Evolutionary conservation across 2,113 vertebrate species (phyloP), one percentile per base, ranked within the genome.

Genomic region (Semnornis frantzii): DNA sequence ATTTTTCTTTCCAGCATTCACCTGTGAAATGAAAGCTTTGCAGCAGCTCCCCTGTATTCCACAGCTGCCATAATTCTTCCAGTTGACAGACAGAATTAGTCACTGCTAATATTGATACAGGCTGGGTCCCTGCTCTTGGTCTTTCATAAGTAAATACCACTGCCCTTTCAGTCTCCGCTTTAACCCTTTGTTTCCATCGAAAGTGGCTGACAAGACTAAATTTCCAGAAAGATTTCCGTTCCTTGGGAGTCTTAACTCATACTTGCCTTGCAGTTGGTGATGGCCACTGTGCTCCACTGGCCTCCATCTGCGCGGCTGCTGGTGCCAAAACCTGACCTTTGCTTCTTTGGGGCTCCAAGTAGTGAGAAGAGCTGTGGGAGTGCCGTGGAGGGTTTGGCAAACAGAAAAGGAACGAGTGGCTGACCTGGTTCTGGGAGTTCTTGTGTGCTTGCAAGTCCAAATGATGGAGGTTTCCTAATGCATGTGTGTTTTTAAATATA

Each of bases 21-120:
- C 75, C 90, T 89, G 89, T 94, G 78, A 87, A 50, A 82, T 42
- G 59, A 83, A 82, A 75, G 88, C 80, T 95, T 95, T 96, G 94
- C 85, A 85, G 77, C 88, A 94, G 87, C 82, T 82, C 81, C 82
- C 48, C 70, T 7, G 1, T 78, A 66, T 85, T 82, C 63, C 62
- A 71, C 82, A 80, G 71, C 73, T 95, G 82, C 91, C 19, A 1
- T 87, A 92, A 77, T 82, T 93, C 92, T 95, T 97, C 80, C 73
- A 52, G 27, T 81, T 65, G 92, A 91, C 94, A 91, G 87, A 96
- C 55, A 81, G 79, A 94, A 87, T 82, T 88, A 95, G 64, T 79
- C 84, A 90, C 86, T 92, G 92, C 94, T 96, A 90, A 91, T 95
- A 85, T 84, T 94, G 90, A 92, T 83, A 33, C 74, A 94, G 75